These are phyloP conservation scores for Drosophila subobscura DNA, from an alignment of 1,140 invertebrate species.

Conservation along the genomic window DNA sequence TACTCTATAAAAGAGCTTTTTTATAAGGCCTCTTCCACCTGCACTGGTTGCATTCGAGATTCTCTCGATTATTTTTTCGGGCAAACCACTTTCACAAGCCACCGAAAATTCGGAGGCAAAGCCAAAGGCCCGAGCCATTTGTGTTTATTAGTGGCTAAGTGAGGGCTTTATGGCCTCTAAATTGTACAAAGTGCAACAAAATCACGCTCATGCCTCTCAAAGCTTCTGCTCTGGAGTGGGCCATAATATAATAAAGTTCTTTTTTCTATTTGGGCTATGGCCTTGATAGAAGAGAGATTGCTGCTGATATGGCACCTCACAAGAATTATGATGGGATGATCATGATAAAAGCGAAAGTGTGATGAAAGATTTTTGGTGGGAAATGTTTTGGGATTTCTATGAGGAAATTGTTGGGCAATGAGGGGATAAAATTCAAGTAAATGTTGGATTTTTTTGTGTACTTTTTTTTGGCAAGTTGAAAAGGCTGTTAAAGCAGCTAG, in stretches of 20 bases:
- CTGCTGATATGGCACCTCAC: no score
- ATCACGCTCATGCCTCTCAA: constrained; percentile 35
- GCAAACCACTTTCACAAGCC: constrained; percentile 37
- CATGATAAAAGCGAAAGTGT: no score
- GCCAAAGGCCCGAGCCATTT: constrained; percentile 31
- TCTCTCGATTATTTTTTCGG: background rate
- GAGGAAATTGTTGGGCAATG: no score
- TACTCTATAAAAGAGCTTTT: constrained; percentile 35
- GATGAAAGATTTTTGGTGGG: no score
- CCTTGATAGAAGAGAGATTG: background rate
- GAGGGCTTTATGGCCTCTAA: constrained; percentile 55
- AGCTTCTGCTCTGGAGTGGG: constrained; percentile 21
- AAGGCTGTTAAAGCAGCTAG: background rate
- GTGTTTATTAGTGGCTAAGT: constrained; percentile 53
- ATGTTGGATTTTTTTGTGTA: no score
- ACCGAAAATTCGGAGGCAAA: constrained; percentile 19
- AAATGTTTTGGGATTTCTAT: no score
- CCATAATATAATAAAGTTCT: constrained; percentile 29
- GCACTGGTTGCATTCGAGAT: constrained; percentile 17
- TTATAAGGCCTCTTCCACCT: constrained; percentile 35
- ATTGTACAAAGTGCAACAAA: constrained; percentile 37
- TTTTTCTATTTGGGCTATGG: background rate
- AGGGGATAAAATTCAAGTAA: no score
- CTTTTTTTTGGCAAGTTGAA: no score
- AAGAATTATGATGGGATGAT: no score